Conservation (phyloP, 1,140 invertebrate genomes). For the Teleogryllus occipitalis region DNA sequence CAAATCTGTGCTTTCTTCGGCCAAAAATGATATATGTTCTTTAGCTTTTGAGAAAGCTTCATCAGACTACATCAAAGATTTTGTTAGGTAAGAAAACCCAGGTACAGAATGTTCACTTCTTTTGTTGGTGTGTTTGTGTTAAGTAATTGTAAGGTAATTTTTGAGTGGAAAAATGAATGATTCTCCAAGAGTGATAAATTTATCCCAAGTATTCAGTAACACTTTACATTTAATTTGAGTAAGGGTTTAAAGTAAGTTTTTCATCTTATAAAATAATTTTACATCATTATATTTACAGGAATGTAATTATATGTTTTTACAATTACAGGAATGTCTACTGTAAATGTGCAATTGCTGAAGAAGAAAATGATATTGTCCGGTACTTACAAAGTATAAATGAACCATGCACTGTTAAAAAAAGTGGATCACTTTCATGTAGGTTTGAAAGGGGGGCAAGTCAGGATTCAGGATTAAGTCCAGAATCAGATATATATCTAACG, state of each 20-base stretch:
- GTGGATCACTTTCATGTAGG: background rate
- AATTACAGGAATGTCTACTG: constrained; percentile 21
- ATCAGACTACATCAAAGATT: constrained; percentile 20
- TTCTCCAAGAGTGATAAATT: too few species aligned
- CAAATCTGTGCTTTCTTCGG: background rate
- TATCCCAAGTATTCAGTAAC: too few species aligned
- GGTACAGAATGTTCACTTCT: constrained; percentile 8
- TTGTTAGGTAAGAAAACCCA: constrained; percentile 20
- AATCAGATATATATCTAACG: constrained; percentile 21
- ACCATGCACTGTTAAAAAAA: background rate
- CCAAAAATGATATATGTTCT: constrained; percentile 6
- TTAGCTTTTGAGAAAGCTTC: constrained; percentile 16
- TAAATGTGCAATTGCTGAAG: constrained; percentile 15
- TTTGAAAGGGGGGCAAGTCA: background rate
- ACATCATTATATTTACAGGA: too few species aligned
- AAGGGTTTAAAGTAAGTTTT: too few species aligned
- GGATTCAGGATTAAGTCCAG: constrained; percentile 19
- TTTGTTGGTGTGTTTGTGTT: too few species aligned
- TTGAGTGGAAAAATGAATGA: too few species aligned
- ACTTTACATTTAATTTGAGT: too few species aligned
- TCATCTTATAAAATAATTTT: too few species aligned
- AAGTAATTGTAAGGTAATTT: too few species aligned
- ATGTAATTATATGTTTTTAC: background rate
- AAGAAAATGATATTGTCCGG: constrained; percentile 18
- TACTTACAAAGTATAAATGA: constrained; percentile 10